A percentile compares a stretch with the other conserved stretches of the same genome.
These are phyloP conservation scores for Hyla sarda DNA, from an alignment of 2,113 vertebrate genomes.

Conservation along the genomic window DNA sequence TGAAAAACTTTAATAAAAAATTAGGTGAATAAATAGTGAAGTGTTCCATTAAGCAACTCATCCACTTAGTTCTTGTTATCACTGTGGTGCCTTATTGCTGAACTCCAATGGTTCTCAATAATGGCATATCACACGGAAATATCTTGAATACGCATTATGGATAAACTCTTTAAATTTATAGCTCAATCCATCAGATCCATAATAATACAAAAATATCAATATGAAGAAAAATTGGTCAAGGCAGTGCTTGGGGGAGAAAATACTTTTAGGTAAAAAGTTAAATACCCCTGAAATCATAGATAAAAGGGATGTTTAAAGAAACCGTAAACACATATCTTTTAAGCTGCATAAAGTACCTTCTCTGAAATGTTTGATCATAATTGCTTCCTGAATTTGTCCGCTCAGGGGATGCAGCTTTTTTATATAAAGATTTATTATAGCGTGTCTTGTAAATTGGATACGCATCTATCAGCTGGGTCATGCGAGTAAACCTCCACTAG, in stretches of 20 bases:
- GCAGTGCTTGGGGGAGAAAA: neutral
- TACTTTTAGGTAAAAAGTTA: neutral
- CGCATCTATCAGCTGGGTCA: neutral
- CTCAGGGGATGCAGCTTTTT: neutral
- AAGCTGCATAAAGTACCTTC: neutral
- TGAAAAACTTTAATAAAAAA: too few relatives aligned
- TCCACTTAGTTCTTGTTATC: too few relatives aligned
- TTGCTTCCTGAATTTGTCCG: neutral
- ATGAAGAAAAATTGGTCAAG: neutral
- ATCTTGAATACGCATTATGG: neutral
- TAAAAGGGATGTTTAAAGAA: too few relatives aligned
- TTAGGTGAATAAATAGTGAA: too few relatives aligned
- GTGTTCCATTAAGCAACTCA: too few relatives aligned
- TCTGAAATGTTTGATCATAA: neutral
- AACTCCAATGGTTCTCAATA: too few relatives aligned
- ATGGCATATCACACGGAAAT: too few relatives aligned
- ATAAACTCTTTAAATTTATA: neutral
- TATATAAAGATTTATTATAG: constrained; percentile 13
- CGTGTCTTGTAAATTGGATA: constrained; percentile 8
- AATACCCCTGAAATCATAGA: neutral
- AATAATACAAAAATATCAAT: neutral
- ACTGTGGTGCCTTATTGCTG: too few relatives aligned
- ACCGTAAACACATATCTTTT: neutral
- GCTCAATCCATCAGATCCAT: neutral
- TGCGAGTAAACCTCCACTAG: neutral